phyloP scores from a whole-genome alignment of 2,888 invertebrate genomes.

The Argynnis bischoffii region DNA sequence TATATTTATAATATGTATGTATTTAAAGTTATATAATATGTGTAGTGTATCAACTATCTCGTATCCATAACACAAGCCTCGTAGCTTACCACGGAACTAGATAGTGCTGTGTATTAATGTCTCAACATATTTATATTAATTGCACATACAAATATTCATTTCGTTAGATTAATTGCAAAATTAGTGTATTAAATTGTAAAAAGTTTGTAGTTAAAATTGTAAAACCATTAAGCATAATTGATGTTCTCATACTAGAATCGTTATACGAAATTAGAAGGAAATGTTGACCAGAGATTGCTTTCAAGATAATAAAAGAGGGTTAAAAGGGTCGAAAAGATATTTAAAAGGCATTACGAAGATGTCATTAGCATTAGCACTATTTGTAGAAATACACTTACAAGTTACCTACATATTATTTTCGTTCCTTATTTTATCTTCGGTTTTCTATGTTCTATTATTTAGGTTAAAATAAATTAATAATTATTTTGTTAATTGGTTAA shows the following conservation, averaged over 20 bases:
- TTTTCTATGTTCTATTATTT: neutral
- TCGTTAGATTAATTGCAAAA: neutral
- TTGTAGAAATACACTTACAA: constrained; percentile 19
- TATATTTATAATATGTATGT: too few species aligned
- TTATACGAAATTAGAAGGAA: constrained; percentile 19
- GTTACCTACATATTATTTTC: constrained; percentile 11
- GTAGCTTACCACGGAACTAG: too few species aligned
- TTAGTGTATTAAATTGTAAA: neutral
- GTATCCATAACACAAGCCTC: too few species aligned
- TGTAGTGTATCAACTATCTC: too few species aligned
- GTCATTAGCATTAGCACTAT: constrained; percentile 20
- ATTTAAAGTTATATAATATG: too few species aligned
- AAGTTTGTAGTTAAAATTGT: neutral
- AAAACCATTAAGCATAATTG: constrained; percentile 19
- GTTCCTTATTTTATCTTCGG: constrained; percentile 4
- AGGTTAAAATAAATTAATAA: too few species aligned
- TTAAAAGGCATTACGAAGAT: constrained; percentile 31
- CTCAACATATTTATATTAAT: too few species aligned
- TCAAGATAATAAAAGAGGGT: constrained; percentile 37
- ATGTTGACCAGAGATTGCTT: constrained; percentile 37
- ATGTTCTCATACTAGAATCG: constrained; percentile 19
- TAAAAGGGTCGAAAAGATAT: constrained; percentile 37
- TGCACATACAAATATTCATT: neutral
- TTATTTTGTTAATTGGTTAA: too few species aligned
- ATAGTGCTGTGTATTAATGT: too few species aligned